Conservation (phyloP, 2,113 vertebrate species). For the Chaetorhynchus papuensis region DNA sequence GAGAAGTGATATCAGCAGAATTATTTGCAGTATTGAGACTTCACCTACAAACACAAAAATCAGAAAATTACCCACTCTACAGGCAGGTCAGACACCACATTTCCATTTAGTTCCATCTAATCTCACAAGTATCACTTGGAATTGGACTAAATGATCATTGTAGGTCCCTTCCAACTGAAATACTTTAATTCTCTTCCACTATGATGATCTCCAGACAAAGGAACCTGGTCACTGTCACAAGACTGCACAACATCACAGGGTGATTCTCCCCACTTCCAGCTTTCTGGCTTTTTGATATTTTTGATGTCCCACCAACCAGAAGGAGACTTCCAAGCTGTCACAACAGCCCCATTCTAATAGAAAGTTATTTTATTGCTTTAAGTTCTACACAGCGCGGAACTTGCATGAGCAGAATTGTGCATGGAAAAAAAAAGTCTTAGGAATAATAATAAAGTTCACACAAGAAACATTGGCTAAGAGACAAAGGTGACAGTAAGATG, state of each 20-base stretch:
- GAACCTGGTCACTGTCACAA: background rate
- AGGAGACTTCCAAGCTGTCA: background rate
- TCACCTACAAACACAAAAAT: background rate
- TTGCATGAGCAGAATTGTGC: conserved; percentile 2
- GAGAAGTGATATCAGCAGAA: background rate
- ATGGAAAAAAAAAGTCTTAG: background rate
- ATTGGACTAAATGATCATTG: background rate
- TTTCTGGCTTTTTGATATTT: background rate
- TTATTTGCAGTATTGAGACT: background rate
- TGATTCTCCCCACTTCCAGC: background rate
- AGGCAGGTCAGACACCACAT: background rate
- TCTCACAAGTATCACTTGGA: background rate
- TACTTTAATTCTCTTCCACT: background rate
- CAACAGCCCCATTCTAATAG: background rate
- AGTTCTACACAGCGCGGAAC: background rate
- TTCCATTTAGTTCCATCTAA: background rate
- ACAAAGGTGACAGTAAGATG: background rate
- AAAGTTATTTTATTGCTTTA: conserved; percentile 33
- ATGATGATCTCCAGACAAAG: background rate
- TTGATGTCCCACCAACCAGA: background rate
- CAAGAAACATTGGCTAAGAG: background rate
- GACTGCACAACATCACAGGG: background rate
- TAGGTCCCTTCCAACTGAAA: background rate
- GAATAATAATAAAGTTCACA: conserved; percentile 13
- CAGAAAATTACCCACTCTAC: background rate